Conservation (phyloP, 2,113 vertebrate genomes). For the Oxygymnocypris stewartii region DNA sequence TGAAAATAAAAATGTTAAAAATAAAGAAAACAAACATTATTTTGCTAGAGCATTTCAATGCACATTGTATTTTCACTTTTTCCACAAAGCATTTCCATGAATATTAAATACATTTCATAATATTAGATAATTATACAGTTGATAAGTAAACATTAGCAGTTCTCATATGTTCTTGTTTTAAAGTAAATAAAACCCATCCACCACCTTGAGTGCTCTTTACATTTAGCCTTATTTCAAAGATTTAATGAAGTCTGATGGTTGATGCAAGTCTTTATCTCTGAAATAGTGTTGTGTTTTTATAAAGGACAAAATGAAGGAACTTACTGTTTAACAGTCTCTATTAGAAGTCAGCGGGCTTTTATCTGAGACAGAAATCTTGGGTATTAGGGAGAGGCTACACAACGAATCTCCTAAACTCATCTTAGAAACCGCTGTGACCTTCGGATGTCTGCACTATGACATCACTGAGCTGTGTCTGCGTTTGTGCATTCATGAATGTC, state of each 20-base stretch:
- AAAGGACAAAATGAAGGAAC: not conserved
- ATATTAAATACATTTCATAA: slow-evolving; percentile 4
- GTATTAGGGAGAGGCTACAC: not conserved
- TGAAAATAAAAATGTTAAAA: not conserved
- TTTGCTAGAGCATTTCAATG: not conserved
- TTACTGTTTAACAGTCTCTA: not conserved
- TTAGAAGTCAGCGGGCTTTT: not conserved
- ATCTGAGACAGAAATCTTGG: not conserved
- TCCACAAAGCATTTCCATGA: not conserved
- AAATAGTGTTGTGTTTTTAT: not conserved
- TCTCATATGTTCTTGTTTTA: not conserved
- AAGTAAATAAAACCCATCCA: slow-evolving; percentile 9
- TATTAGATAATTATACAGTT: not conserved
- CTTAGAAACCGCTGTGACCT: not conserved
- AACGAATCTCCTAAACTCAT: not conserved
- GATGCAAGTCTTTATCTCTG: not conserved
- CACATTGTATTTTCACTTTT: not conserved
- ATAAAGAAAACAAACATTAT: not conserved
- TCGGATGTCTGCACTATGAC: slow-evolving; percentile 7
- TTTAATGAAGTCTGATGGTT: not conserved
- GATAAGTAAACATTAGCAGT: not conserved
- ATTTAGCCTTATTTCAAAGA: not conserved
- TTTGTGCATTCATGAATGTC: slow-evolving; percentile 6
- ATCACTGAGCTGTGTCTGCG: not conserved
- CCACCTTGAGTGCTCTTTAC: not conserved